Base-by-base conservation (phyloP, 2,113 vertebrate species). In the Suricata suricatta region DNA sequence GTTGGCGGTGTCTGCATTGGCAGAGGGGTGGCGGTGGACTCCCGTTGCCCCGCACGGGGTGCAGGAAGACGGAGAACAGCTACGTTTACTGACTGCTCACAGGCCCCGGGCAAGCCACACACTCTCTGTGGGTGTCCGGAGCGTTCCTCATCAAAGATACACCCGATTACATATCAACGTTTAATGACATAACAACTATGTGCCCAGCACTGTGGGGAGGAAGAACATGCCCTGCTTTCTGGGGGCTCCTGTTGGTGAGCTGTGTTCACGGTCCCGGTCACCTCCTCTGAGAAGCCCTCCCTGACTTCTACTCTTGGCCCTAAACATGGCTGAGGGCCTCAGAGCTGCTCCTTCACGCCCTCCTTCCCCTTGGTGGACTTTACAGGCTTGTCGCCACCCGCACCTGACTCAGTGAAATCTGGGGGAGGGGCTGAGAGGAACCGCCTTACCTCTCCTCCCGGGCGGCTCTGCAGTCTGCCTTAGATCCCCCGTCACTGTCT, bases 1-100 rank as follows among this genome's bases (percentile, higher is more conserved):
- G 0, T 12, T 4, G 25, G 54, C 44, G 14, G 54, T 27, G 14
- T 33, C 66, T 19, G 8, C 41, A 35, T 31, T 0, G 16, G 33
- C 9, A 33, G 57, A 79, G 23, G 33, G 47, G 15, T 15, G 44
- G 60, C 5, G 3, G 23, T 1, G 72, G 15, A 27, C 72, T n/a
- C 5, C 9, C 5, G 0, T n/a, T 35, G 74, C 17, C 47, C 29
- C 33, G 12, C 17, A n/a, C 2, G 13, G 0, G 1, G 86, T 0
- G 3, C 68, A 27, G 27, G 1, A 27, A 29, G 52, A n/a, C 14
- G n/a, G 19, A 64, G 9, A 66, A 50, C 41, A 21, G 72, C 33
- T 9, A 19, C 21, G 3, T 33, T 47, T 31, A 21, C 12, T 16
- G 38, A 44, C 21, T 1, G 38, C 60, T 17, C 31, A 16, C 0